These are phyloP conservation scores for Amia ocellicauda DNA, from an alignment of 2,113 vertebrate species.

Conservation along the genomic window DNA sequence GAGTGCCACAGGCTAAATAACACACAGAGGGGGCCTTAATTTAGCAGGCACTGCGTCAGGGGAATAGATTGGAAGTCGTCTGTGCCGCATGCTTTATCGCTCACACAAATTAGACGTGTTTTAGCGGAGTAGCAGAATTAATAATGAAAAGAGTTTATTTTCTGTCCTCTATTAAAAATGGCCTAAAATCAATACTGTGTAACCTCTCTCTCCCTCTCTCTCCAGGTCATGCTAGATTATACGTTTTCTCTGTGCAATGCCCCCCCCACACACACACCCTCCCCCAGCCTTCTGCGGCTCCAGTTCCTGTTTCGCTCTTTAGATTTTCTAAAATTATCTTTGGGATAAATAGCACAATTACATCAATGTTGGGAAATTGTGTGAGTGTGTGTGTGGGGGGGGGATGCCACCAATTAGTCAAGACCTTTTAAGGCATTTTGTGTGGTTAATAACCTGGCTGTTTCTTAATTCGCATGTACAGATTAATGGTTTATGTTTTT, in stretches of 20 bases:
- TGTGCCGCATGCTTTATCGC: not conserved
- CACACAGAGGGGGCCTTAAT: not conserved
- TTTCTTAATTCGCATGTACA: no score
- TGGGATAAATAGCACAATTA: no score
- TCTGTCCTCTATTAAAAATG: slow-evolving; percentile 20
- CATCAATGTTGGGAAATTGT: no score
- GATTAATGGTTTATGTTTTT: no score
- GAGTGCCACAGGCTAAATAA: no score
- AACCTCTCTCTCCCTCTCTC: not conserved
- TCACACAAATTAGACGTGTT: not conserved
- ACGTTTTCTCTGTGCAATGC: not conserved
- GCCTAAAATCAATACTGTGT: slow-evolving; percentile 19
- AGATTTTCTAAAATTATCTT: no score
- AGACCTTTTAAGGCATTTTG: no score
- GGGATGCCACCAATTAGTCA: no score
- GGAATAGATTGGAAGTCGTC: no score
- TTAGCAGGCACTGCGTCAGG: no score
- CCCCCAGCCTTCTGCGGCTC: not conserved
- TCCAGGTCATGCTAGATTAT: slow-evolving; percentile 8
- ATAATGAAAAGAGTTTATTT: slow-evolving; percentile 7
- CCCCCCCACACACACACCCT: not conserved
- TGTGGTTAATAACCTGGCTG: no score
- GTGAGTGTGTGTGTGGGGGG: slow-evolving; percentile 7
- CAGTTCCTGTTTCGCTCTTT: no score
- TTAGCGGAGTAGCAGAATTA: slow-evolving; percentile 8